A percentile compares a stretch with the other conserved stretches of the same genome.
phyloP scores from a whole-genome alignment of 2,797 vertebrate species.

The Potorous gilbertii region DNA sequence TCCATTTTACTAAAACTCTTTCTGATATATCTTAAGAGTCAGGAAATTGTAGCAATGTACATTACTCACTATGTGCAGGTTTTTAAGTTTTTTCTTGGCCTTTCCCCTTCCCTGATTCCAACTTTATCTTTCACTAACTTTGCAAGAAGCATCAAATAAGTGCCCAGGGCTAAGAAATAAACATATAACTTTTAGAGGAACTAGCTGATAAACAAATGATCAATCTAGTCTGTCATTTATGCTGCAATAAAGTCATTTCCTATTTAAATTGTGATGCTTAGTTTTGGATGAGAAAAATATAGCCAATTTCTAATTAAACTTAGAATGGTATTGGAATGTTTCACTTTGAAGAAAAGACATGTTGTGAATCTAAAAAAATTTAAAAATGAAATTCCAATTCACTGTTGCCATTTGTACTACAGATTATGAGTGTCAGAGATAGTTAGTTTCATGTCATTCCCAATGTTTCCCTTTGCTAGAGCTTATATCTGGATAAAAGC shows the following conservation, averaged over 20 bases:
- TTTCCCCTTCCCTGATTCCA: background rate
- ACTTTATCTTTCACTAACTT: conserved; percentile 37
- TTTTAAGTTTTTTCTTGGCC: background rate
- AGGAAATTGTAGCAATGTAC: conserved; percentile 63
- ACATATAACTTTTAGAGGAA: conserved; percentile 26
- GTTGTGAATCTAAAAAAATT: background rate
- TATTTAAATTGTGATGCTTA: background rate
- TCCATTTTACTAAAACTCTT: conserved; percentile 75
- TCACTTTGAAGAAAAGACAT: background rate
- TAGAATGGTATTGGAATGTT: background rate
- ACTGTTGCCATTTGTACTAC: background rate
- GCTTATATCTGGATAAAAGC: background rate
- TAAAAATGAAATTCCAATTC: background rate
- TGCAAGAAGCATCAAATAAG: conserved; percentile 25
- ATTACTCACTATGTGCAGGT: conserved; percentile 59
- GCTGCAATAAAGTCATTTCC: background rate
- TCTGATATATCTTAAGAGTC: conserved; percentile 73
- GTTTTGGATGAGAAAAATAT: conserved; percentile 23
- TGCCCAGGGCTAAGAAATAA: background rate
- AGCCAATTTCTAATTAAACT: background rate
- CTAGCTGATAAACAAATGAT: conserved; percentile 12
- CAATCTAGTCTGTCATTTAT: background rate
- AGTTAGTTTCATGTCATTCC: background rate
- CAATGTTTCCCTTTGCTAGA: background rate
- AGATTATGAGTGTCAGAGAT: background rate